phyloP scores from a whole-genome alignment of 2,888 invertebrate genomes.

The Lepeophtheirus nordmannii region DNA sequence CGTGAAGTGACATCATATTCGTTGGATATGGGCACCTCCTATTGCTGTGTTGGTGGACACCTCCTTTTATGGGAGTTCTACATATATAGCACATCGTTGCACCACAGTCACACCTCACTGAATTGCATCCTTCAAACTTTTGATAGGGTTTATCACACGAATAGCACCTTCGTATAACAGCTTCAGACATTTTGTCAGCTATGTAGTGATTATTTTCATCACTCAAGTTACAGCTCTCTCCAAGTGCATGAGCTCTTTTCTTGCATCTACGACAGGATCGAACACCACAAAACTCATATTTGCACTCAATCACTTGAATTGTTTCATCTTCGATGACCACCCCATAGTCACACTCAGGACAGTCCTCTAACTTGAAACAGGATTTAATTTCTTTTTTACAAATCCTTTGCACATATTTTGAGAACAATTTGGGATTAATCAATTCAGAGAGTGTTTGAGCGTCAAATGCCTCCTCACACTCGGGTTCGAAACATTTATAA shows the following conservation, averaged over 20 bases:
- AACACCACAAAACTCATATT: neutral
- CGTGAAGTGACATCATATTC: neutral
- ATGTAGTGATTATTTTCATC: neutral
- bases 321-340: neutral
- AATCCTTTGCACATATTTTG: neutral
- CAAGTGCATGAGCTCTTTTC: neutral
- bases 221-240: neutral
- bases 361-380: neutral
- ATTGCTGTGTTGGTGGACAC: neutral
- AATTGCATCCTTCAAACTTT: constrained; percentile 44
- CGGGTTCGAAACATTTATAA: neutral
- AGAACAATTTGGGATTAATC: neutral
- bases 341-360: neutral
- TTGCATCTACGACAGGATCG: neutral
- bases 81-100: constrained; percentile 44
- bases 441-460: neutral
- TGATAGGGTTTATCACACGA: constrained; percentile 37
- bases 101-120: constrained; percentile 43
- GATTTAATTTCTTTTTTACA: neutral
- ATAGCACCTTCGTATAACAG: neutral
- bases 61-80: constrained; percentile 36
- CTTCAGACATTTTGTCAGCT: neutral
- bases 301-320: neutral
- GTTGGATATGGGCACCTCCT: neutral
- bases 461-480: neutral